Conservation (phyloP, 2,797 vertebrate genomes). For the Halcyon badia region DNA sequence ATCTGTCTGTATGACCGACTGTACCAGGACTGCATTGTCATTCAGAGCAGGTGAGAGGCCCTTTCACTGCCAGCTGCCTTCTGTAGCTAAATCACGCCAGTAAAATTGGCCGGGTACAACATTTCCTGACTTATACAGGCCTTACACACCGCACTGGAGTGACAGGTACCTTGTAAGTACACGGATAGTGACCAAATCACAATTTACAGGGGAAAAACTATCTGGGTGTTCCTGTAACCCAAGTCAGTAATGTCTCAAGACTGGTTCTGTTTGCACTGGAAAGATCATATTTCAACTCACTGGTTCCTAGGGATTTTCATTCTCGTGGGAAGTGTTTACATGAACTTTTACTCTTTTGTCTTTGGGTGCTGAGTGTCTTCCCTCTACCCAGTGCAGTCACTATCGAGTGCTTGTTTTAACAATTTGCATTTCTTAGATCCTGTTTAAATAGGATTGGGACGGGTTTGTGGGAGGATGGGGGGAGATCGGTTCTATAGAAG, state of each 20-base stretch:
- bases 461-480: slow-evolving; percentile 47
- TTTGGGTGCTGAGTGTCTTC: neutral
- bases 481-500: slow-evolving; percentile 46
- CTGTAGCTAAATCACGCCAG: neutral
- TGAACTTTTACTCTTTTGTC: neutral
- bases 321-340: neutral
- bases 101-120: neutral
- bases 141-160: neutral
- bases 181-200: neutral
- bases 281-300: neutral
- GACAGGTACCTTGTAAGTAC: neutral
- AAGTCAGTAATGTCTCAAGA: neutral
- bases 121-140: neutral
- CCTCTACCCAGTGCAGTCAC: neutral
- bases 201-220: neutral
- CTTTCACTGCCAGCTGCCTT: neutral
- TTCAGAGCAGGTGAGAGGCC: slow-evolving; percentile 87
- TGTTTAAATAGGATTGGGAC: slow-evolving; percentile 51
- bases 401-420: slow-evolving; percentile 29
- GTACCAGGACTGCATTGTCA: slow-evolving; percentile 87
- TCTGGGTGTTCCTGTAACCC: neutral
- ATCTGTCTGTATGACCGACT: slow-evolving; percentile 91
- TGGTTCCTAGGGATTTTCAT: neutral
- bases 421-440: slow-evolving; percentile 44
- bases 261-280: neutral